Base-by-base conservation (phyloP, 2,888 invertebrate genomes). In the Cyclophora albipunctata region DNA sequence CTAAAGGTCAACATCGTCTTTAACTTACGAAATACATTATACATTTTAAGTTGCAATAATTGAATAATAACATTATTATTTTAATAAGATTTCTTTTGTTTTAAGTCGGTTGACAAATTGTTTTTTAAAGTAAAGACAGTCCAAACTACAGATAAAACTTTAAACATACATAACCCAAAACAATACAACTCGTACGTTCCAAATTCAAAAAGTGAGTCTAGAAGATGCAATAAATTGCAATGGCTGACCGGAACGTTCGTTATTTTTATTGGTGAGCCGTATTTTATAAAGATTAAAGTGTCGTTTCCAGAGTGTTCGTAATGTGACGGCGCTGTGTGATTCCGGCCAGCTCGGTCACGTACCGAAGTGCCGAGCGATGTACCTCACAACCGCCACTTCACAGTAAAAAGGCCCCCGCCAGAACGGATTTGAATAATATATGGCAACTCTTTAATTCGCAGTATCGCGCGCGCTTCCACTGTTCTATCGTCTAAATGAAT, bases 291-390 rank as follows among this genome's bases (percentile, higher is more conserved):
- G 48, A 63, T 55, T 62, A 62, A 62, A 63, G 42, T 63, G 75
- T 63, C 79, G 58, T 65, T 69, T 84, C 84, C 61, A 83, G 82
- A 37, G 43, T 48, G 48, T 53, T 43, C 4, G 37, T 37, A 37
- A 37, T 53, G 47, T 33, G 48, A 48, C 45, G 58, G 60, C 63
- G 64, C 67, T 57, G 63, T 69, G 64, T 70, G 74, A 71, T 74
- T 73, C 71, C 60, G 63, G 68, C 59, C 57, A 59, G 67, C 73
- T 79, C 78, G 85, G 85, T 84, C 84, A 85, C 83, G 85, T 84
- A 63, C 75, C 74, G 77, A 80, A 87, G 86, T 86, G 87, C 87
- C 81, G 85, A 85, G 81, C 81, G 84, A 71, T 86, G 87, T 87
- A 81, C 75, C 78, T 72, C 78, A 76, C 78, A 75, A 81, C 85